phyloP scores from a whole-genome alignment of 1,140 invertebrate genomes.

The Geopemphigus sp. region DNA sequence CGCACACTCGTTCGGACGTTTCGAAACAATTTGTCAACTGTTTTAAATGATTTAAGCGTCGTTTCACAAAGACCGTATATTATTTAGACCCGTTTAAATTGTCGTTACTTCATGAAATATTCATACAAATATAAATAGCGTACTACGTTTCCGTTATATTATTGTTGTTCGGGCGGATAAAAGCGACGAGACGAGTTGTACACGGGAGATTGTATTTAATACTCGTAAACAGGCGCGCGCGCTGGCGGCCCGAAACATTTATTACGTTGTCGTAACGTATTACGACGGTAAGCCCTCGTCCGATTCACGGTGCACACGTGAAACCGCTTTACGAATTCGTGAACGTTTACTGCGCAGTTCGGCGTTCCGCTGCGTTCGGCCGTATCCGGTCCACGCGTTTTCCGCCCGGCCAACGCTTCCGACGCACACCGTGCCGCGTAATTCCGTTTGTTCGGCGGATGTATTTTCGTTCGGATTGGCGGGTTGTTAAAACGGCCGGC shows the following conservation, averaged over 20 bases:
- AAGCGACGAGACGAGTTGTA: not conserved
- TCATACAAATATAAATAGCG: not conserved
- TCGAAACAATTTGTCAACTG: constrained; percentile 22
- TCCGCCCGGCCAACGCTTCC: too few relatives aligned
- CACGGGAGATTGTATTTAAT: not conserved
- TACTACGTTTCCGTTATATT: not conserved
- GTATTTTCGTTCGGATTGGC: too few relatives aligned
- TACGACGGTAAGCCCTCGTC: not conserved
- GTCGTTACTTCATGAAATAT: constrained; percentile 23
- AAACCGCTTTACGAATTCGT: too few relatives aligned
- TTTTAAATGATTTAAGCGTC: constrained; percentile 16
- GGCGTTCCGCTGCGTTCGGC: too few relatives aligned
- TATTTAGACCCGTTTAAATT: constrained; percentile 32
- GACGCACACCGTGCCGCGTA: too few relatives aligned
- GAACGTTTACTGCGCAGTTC: too few relatives aligned
- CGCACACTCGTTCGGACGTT: not conserved
- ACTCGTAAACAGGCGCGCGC: not conserved
- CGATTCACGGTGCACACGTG: not conserved
- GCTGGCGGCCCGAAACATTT: too few relatives aligned
- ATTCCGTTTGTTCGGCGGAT: too few relatives aligned
- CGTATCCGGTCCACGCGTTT: too few relatives aligned
- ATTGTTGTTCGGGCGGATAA: not conserved
- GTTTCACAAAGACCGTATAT: constrained; percentile 9
- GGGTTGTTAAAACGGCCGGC: too few relatives aligned
- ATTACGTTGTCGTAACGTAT: too few relatives aligned